Conservation (phyloP, 1,140 invertebrate species). For the Panagrolaimus sp. region DNA sequence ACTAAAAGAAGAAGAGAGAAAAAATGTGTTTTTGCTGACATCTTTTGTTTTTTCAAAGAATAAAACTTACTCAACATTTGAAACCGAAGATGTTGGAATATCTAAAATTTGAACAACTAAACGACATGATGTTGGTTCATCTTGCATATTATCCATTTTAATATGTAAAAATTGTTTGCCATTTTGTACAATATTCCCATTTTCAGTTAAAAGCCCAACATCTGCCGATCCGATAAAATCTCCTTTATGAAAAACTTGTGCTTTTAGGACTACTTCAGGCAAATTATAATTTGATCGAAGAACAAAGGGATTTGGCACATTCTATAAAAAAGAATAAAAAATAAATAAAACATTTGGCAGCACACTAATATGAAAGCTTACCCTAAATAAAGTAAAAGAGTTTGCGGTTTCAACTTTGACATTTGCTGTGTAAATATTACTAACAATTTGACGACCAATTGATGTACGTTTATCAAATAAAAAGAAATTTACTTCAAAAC, state of each 20-base stretch:
- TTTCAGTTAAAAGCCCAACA: neutral
- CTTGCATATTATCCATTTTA: neutral
- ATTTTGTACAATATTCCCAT: neutral
- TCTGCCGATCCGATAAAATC: neutral
- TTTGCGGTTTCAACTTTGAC: conserved; percentile 1
- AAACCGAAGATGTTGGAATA: neutral
- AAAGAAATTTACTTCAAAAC: conserved; percentile 1
- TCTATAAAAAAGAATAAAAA: neutral
- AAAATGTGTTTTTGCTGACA: neutral
- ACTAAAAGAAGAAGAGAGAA: neutral
- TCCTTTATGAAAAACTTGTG: neutral
- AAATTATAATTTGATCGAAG: conserved; percentile 6
- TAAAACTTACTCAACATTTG: conserved; percentile 6
- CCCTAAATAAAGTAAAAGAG: neutral
- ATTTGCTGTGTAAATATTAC: conserved; percentile 8
- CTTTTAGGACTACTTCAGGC: neutral
- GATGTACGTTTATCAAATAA: neutral
- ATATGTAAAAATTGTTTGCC: conserved; percentile 10
- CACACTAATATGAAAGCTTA: neutral
- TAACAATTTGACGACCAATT: conserved; percentile 1
- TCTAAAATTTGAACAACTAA: conserved; percentile 10
- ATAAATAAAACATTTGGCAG: too few relatives aligned
- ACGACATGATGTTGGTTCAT: neutral
- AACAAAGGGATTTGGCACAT: neutral
- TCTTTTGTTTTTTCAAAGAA: too few relatives aligned